Evolutionary conservation across 2,888 invertebrate species (phyloP).

Genomic region (Rhagonycha lutea): DNA sequence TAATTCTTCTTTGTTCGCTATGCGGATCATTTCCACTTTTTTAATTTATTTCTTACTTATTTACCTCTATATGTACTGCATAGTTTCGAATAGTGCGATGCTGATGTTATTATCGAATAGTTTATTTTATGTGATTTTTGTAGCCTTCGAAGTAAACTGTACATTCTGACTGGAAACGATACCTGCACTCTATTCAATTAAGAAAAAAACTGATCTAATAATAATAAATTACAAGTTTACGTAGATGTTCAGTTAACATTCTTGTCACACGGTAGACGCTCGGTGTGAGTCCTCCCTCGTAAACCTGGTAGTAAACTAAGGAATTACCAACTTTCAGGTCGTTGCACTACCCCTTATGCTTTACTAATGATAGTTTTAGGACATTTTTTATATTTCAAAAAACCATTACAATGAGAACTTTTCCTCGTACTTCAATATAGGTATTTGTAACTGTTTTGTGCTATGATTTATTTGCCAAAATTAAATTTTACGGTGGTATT

Average conservation of each 20-base stretch:
- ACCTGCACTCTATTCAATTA: not conserved
- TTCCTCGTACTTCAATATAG: not conserved
- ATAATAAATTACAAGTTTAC: constrained; percentile 19
- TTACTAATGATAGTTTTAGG: constrained; percentile 8
- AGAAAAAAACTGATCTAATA: constrained; percentile 18
- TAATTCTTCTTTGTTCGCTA: no score
- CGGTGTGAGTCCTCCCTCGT: constrained; percentile 20
- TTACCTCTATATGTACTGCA: not conserved
- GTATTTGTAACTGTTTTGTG: not conserved
- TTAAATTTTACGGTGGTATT: not conserved
- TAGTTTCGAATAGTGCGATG: not conserved
- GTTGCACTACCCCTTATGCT: constrained; percentile 21
- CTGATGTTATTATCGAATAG: not conserved
- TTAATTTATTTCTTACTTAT: no score
- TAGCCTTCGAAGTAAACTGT: not conserved
- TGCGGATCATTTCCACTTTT: no score
- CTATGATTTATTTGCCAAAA: not conserved
- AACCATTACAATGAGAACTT: not conserved
- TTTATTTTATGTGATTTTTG: not conserved
- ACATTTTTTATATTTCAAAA: not conserved
- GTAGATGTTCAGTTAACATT: constrained; percentile 22
- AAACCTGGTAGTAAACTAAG: constrained; percentile 18
- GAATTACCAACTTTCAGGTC: constrained; percentile 22
- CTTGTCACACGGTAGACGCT: constrained; percentile 23
- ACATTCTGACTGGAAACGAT: not conserved